Evolutionary conservation across 2,888 invertebrate species (phyloP).

Genomic region (Artemia sinica): DNA sequence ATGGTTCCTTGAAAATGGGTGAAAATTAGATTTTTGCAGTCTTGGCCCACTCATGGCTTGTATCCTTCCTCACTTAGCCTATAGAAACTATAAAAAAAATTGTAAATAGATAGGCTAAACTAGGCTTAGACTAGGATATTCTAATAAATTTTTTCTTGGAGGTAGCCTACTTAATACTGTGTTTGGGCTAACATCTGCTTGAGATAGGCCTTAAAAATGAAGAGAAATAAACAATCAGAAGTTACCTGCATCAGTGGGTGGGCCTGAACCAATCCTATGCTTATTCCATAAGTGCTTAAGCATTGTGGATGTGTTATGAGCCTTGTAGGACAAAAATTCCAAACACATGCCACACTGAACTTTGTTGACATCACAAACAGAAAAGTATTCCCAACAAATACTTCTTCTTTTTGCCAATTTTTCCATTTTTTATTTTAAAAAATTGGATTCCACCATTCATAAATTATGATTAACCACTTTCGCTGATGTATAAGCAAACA

Average conservation of each 20-base stretch:
- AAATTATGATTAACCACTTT: not conserved
- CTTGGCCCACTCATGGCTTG: too few species aligned
- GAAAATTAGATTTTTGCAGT: too few species aligned
- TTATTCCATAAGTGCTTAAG: conserved; percentile 11
- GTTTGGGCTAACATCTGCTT: too few species aligned
- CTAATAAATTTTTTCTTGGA: too few species aligned
- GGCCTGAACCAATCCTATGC: conserved; percentile 3
- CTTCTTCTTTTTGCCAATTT: conserved; percentile 1
- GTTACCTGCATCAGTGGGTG: not conserved
- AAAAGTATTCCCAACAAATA: not conserved
- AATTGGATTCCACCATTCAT: not conserved
- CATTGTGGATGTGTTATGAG: conserved; percentile 11
- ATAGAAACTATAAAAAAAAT: too few species aligned
- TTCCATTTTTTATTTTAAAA: not conserved
- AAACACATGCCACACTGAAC: conserved; percentile 2
- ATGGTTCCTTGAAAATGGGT: too few species aligned
- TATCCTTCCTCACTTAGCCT: too few species aligned
- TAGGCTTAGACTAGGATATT: too few species aligned
- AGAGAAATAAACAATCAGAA: too few species aligned
- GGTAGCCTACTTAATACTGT: too few species aligned
- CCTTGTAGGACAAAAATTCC: conserved; percentile 6
- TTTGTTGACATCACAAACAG: not conserved
- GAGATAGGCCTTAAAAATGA: too few species aligned
- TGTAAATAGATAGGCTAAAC: too few species aligned
- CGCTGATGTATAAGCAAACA: not conserved